Evolutionary conservation across 2,113 vertebrate species (phyloP).

Genomic region (Vanacampus margaritifer): DNA sequence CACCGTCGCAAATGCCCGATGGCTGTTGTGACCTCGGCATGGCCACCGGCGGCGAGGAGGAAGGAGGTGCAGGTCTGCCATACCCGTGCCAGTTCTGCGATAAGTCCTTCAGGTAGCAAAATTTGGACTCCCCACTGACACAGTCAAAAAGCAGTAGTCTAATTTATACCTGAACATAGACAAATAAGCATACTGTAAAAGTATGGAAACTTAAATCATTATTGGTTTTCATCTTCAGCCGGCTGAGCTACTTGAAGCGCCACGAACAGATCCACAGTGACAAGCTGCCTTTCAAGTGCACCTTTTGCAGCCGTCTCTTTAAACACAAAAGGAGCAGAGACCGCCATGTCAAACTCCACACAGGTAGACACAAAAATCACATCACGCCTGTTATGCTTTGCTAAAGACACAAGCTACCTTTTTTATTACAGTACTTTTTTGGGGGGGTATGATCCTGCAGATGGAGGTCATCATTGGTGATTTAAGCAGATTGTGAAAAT

Average conservation of each 20-base stretch:
- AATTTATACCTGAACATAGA: no score
- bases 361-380: slow-evolving; percentile 66
- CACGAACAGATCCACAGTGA: slow-evolving; percentile 99
- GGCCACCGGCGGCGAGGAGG: slow-evolving; percentile 90
- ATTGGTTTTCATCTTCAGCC: slow-evolving; percentile 54
- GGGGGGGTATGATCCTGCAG: no score
- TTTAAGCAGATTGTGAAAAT: neutral
- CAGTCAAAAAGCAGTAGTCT: slow-evolving; percentile 19
- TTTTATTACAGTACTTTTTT: neutral
- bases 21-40: slow-evolving; percentile 96
- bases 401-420: neutral
- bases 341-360: slow-evolving; percentile 98
- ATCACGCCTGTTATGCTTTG: neutral
- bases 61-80: slow-evolving; percentile 93
- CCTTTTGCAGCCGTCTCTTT: slow-evolving; percentile 98
- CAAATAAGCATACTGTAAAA: no score
- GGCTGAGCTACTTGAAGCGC: slow-evolving; percentile 97
- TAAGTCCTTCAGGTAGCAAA: slow-evolving; percentile 89
- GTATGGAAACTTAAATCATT: no score
- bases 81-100: slow-evolving; percentile 99
- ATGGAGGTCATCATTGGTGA: neutral
- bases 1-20: slow-evolving; percentile 95
- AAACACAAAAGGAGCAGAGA: slow-evolving; percentile 98
- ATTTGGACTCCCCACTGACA: slow-evolving; percentile 1
- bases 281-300: slow-evolving; percentile 99